phyloP scores from a whole-genome alignment of 2,797 vertebrate genomes.

The Sternarchorhynchus goeldii region DNA sequence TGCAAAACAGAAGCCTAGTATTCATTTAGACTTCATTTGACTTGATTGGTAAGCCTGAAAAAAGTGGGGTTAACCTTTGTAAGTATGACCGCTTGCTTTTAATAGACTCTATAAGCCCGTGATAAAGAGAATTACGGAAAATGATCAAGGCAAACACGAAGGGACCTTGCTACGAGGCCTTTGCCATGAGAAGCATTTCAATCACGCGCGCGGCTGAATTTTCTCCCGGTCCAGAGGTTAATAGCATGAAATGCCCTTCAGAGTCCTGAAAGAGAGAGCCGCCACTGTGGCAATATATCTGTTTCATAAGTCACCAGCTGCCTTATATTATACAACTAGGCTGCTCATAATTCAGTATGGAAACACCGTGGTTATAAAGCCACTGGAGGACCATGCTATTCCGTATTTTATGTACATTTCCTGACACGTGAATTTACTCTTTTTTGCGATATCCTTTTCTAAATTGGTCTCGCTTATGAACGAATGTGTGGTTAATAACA shows the following conservation, averaged over 20 bases:
- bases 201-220: conserved; percentile 52
- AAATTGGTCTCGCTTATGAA: conserved; percentile 29
- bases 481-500: conserved; percentile 30
- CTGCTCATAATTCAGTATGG: conserved; percentile 48
- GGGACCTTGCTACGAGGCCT: conserved; percentile 38
- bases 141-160: conserved; percentile 52
- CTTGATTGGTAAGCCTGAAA: conserved; percentile 44
- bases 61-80: conserved; percentile 54
- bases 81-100: conserved; percentile 55
- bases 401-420: conserved; percentile 36
- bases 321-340: conserved; percentile 42
- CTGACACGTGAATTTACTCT: conserved; percentile 18
- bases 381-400: conserved; percentile 28
- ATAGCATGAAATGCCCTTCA: conserved; percentile 61
- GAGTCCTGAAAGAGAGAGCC: conserved; percentile 50
- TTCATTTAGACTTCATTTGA: conserved; percentile 43
- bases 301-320: conserved; percentile 54
- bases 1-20: conserved; percentile 23
- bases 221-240: conserved; percentile 59
- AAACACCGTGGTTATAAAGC: conserved; percentile 34
- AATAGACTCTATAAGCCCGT: conserved; percentile 48
- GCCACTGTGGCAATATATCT: conserved; percentile 50
- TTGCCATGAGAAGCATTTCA: conserved; percentile 55
- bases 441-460: conserved; percentile 15
- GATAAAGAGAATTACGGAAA: conserved; percentile 54